phyloP scores from a whole-genome alignment of 2,888 invertebrate species.

The Pediacus dermestoides region DNA sequence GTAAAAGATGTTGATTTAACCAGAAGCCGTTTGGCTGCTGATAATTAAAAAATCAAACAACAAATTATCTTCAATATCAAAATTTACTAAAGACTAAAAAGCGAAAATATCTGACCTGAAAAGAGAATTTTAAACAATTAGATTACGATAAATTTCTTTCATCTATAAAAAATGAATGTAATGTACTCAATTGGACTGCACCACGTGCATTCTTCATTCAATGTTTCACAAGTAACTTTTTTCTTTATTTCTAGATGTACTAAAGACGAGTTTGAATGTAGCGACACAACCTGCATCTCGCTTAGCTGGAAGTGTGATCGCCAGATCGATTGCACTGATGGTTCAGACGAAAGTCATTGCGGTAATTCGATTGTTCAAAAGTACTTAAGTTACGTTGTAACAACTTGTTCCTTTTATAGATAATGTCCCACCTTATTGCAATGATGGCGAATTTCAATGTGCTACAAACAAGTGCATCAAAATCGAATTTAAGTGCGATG shows the following conservation, averaged over 20 bases:
- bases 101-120: no score
- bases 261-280: constrained; percentile 69
- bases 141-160: no score
- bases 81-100: no score
- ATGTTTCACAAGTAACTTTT: neutral
- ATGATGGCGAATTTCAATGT: constrained; percentile 73
- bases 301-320: constrained; percentile 73
- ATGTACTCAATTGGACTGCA: no score
- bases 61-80: no score
- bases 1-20: no score
- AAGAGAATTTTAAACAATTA: no score
- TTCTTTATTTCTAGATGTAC: constrained; percentile 57
- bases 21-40: no score
- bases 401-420: constrained; percentile 32
- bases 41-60: no score
- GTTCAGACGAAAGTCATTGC: constrained; percentile 70
- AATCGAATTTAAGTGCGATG: constrained; percentile 75
- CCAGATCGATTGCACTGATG: constrained; percentile 71
- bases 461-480: constrained; percentile 69
- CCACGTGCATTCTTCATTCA: neutral
- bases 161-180: no score
- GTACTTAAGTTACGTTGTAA: neutral
- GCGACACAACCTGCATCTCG: constrained; percentile 70
- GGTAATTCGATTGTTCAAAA: constrained; percentile 52
- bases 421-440: constrained; percentile 60